phyloP scores from a whole-genome alignment of 2,888 invertebrate genomes.

The Exephanes ischioxanthus region DNA sequence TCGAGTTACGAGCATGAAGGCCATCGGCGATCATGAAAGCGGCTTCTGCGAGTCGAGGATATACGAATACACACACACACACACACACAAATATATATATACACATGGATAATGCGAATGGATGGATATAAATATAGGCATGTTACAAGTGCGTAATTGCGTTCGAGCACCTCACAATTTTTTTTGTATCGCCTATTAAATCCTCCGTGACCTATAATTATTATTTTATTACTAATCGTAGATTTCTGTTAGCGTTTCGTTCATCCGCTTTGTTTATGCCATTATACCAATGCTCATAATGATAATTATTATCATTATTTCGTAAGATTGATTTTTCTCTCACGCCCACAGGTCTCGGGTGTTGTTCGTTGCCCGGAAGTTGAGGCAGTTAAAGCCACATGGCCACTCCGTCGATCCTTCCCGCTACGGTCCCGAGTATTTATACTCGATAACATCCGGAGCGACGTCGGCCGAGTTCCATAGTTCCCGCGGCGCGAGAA shows the following conservation, averaged over 20 bases:
- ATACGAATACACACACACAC: background rate
- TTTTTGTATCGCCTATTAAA: background rate
- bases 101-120: slow-evolving; percentile 17
- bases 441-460: slow-evolving; percentile 68
- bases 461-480: slow-evolving; percentile 19
- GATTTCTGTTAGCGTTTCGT: slow-evolving; percentile 15
- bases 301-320: background rate
- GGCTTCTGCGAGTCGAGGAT: slow-evolving; percentile 22
- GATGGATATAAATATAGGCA: slow-evolving; percentile 36
- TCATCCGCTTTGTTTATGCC: background rate
- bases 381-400: slow-evolving; percentile 68
- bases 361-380: slow-evolving; percentile 59
- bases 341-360: slow-evolving; percentile 37
- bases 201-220: background rate
- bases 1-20: slow-evolving; percentile 57
- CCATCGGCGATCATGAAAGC: slow-evolving; percentile 52
- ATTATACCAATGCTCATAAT: slow-evolving; percentile 34
- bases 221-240: slow-evolving; percentile 1
- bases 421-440: slow-evolving; percentile 59
- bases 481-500: background rate
- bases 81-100: background rate
- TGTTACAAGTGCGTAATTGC: slow-evolving; percentile 3
- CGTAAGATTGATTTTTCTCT: slow-evolving; percentile 33
- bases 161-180: slow-evolving; percentile 26
- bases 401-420: slow-evolving; percentile 59